phyloP scores from a whole-genome alignment of 2,888 invertebrate genomes.

The Sinopyrophorus schimmeli region DNA sequence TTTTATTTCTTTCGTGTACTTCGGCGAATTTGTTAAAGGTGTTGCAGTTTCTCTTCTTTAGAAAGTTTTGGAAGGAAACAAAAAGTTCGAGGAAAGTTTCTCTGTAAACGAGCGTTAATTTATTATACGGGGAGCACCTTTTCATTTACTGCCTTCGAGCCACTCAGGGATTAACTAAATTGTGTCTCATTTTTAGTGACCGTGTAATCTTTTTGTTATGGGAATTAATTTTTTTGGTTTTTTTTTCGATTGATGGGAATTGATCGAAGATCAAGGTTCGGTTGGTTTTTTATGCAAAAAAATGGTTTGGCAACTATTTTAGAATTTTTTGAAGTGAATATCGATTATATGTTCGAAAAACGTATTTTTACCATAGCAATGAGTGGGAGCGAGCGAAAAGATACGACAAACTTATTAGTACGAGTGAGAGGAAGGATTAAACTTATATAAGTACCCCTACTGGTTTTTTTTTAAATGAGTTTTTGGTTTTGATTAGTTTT shows the following conservation, averaged over 20 bases:
- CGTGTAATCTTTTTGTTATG: constrained; percentile 2
- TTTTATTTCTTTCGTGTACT: not conserved
- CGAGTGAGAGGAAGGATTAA: no score
- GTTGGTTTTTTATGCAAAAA: no score
- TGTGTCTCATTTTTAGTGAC: constrained; percentile 9
- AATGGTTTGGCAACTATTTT: no score
- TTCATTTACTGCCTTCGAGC: constrained; percentile 15
- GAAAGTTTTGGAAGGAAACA: not conserved
- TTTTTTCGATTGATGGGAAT: not conserved
- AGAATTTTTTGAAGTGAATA: no score
- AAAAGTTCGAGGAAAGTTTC: constrained; percentile 13
- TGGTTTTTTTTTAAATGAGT: no score
- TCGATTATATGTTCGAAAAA: no score
- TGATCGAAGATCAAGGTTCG: no score
- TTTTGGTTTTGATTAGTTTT: no score
- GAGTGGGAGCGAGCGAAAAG: no score
- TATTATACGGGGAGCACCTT: constrained; percentile 12
- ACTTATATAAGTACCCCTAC: no score
- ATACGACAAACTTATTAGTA: no score
- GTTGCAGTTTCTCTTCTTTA: constrained; percentile 6
- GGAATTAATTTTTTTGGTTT: not conserved
- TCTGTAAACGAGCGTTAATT: constrained; percentile 7
- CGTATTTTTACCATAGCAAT: no score
- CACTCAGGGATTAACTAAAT: constrained; percentile 17
- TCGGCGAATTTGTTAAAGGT: constrained; percentile 5